These are phyloP conservation scores for Galemys pyrenaicus DNA, from an alignment of 2,113 vertebrate genomes.

Conservation along the genomic window DNA sequence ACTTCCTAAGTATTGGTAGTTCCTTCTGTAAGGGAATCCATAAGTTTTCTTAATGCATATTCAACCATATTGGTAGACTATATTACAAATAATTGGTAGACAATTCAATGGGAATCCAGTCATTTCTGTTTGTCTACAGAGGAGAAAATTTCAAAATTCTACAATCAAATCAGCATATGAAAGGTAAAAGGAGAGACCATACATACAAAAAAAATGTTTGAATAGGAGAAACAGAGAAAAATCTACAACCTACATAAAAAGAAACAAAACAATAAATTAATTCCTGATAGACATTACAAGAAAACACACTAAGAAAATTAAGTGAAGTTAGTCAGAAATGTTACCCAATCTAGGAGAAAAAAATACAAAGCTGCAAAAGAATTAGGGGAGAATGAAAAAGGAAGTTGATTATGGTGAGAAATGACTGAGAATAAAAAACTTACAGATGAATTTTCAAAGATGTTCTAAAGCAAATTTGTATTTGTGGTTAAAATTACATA, in stretches of 20 bases:
- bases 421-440: slow-evolving; percentile 14
- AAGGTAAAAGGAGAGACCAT: background rate
- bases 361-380: background rate
- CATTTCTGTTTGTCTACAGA: background rate
- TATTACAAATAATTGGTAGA: background rate
- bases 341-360: background rate
- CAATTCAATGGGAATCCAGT: background rate
- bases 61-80: background rate
- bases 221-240: background rate
- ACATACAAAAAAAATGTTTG: slow-evolving; percentile 1
- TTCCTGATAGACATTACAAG: slow-evolving; percentile 29
- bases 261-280: background rate
- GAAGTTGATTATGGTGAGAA: background rate
- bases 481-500: background rate
- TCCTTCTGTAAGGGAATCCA: background rate
- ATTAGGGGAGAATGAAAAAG: slow-evolving; percentile 21
- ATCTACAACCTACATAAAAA: background rate
- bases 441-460: background rate
- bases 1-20: background rate
- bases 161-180: slow-evolving; percentile 1
- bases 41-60: background rate
- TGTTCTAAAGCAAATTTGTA: background rate
- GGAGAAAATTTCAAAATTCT: background rate
- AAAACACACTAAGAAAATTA: slow-evolving; percentile 18
- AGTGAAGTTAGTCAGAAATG: background rate